Evolutionary conservation across 2,797 vertebrate genomes (phyloP).

Genomic region (Halcyon leucocephala): DNA sequence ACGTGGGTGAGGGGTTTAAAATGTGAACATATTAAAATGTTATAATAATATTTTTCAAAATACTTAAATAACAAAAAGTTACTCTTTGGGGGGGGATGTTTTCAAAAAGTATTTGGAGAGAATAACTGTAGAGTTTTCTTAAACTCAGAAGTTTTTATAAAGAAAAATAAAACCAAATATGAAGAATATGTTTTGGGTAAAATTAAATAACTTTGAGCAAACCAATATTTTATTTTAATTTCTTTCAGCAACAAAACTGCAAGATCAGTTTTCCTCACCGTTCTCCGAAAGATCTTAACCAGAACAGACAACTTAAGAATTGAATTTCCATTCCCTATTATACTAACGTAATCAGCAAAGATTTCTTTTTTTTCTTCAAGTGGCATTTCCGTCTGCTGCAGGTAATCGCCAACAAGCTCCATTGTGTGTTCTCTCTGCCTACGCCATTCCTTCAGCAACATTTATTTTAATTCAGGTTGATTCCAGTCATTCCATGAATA

Average conservation of each 20-base stretch:
- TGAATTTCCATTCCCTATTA: not conserved
- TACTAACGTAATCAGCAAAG: not conserved
- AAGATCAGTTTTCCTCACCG: not conserved
- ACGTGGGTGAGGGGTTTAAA: not conserved
- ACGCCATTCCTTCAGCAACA: not conserved
- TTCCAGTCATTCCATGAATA: not conserved
- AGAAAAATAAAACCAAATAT: not conserved
- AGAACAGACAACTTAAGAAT: not conserved
- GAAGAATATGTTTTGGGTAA: not conserved
- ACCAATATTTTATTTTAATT: not conserved
- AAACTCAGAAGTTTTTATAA: not conserved
- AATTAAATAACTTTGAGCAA: not conserved
- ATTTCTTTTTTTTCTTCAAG: not conserved
- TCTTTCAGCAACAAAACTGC: not conserved
- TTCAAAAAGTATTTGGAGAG: not conserved
- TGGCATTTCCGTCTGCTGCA: not conserved
- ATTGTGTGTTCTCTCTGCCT: not conserved
- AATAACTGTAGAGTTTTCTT: not conserved
- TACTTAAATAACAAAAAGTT: not conserved
- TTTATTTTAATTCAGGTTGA: not conserved
- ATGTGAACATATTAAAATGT: not conserved
- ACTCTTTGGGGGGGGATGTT: not conserved
- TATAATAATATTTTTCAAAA: not conserved
- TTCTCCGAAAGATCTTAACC: not conserved
- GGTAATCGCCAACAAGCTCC: not conserved